Percentiles rank a stretch among this genome's conserved stretches.
Conservation (phyloP, 2,797 vertebrate species). For the Peromyscus attwateri region DNA sequence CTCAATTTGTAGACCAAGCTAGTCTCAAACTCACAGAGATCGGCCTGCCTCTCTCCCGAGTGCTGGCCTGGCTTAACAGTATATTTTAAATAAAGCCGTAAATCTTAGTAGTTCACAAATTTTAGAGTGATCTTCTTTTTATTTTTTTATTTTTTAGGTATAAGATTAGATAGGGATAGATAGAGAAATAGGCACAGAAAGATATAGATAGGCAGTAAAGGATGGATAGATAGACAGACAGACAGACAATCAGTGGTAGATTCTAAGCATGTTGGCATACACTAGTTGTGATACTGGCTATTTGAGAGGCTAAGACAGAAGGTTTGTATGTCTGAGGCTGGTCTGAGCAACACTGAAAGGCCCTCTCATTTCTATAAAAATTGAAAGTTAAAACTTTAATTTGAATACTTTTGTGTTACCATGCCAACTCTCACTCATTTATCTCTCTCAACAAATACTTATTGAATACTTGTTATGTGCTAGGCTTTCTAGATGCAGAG, state of each 20-base stretch:
- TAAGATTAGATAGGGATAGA: not conserved
- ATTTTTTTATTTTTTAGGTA: not conserved
- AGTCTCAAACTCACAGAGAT: not conserved
- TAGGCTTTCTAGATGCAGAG: not conserved
- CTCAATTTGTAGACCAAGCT: not conserved
- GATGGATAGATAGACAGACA: not conserved
- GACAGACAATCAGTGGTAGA: not conserved
- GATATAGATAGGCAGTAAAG: not conserved
- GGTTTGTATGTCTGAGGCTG: not conserved
- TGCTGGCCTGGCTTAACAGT: not conserved
- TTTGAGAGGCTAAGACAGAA: not conserved
- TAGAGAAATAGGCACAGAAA: not conserved
- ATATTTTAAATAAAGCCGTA: slow-evolving; percentile 1
- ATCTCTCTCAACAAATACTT: not conserved
- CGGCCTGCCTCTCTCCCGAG: not conserved
- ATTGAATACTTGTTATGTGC: not conserved
- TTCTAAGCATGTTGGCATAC: not conserved
- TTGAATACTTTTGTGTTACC: slow-evolving; percentile 1
- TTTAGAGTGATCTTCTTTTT: not conserved
- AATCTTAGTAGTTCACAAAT: slow-evolving; percentile 9
- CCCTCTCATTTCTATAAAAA: not conserved
- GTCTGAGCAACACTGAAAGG: too few relatives aligned
- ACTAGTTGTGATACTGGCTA: not conserved
- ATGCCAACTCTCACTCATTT: not conserved
- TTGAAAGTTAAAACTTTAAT: slow-evolving; percentile 18